These are phyloP conservation scores for Gobio gobio DNA, from an alignment of 2,113 vertebrate genomes.

Conservation along the genomic window DNA sequence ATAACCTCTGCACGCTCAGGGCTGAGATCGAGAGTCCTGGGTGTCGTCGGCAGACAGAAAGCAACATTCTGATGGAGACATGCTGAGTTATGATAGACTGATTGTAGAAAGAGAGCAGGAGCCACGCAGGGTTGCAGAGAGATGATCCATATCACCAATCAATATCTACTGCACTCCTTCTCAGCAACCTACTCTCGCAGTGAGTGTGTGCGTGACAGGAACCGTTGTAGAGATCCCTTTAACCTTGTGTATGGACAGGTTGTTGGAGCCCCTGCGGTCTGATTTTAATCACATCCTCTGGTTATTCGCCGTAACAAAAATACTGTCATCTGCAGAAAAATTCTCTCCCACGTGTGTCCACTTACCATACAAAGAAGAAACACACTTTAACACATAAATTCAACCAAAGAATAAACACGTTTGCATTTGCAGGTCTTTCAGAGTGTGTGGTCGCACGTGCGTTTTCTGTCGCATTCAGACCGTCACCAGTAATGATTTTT, in stretches of 20 bases:
- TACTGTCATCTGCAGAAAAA: not conserved
- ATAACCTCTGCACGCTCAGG: not conserved
- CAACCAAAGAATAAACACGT: not conserved
- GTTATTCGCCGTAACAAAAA: not conserved
- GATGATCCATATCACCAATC: conserved; percentile 40
- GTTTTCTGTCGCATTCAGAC: conserved; percentile 11
- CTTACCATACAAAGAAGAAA: not conserved
- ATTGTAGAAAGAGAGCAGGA: conserved; percentile 19
- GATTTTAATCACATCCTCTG: conserved; percentile 28
- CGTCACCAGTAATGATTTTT: conserved; percentile 51
- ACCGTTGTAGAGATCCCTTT: conserved; percentile 21
- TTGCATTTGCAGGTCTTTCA: conserved; percentile 18
- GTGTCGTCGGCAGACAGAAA: conserved; percentile 5
- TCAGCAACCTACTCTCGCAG: not conserved
- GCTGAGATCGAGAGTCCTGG: not conserved
- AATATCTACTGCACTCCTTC: conserved; percentile 31
- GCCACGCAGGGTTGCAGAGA: conserved; percentile 4
- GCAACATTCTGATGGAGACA: not conserved
- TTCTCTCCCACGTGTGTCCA: not conserved
- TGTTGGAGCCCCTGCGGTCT: conserved; percentile 15
- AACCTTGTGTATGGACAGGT: conserved; percentile 10
- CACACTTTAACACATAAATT: not conserved
- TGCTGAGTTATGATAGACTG: conserved; percentile 19
- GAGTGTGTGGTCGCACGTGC: conserved; percentile 23
- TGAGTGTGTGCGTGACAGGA: conserved; percentile 14